Base-by-base conservation (phyloP, 2,113 vertebrate species). In the Salvelinus namaycush region DNA sequence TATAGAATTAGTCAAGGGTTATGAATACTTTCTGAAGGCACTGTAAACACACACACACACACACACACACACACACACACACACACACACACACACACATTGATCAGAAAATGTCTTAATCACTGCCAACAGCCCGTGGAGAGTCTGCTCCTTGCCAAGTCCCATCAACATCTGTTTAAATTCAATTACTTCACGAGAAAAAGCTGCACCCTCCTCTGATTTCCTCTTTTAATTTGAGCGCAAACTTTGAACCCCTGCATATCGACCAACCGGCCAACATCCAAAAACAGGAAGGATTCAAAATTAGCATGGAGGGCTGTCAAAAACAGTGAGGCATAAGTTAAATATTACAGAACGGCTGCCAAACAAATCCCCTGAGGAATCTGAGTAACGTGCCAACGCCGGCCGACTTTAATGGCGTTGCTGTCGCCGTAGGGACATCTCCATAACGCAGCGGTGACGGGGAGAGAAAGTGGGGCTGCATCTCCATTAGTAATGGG, bases 151-250 rank as follows among this genome's bases (percentile, higher is more conserved):
- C 24, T 54, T 80, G 79, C 81, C 81, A 81, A 72, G 64, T 24
- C 68, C 74, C 70, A 68, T 79, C 79, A 79, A 82, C 81, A 76
- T 83, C 84, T 78, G 80, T 49, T 68, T 67, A 74, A 80, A 74
- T 72, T 49, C 68, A 80, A 82, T 68, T 68, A 44, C 77, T 75
- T 78, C 64, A 72, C 69, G 31, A 16, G 2, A 48, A 68, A 59
- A 6, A 68, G 3, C 49, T 54, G 51, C 60, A 78, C 39, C 65
- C 66, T 68, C 24, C 72, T 70, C 75, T 78, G 24, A 72, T 76
- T 72, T 77, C 39, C 22, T 66, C 16, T 54, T 70, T 74, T 72
- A 64, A 68, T 73, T 72, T 12, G 71, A 72, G 71, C 27, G 18
- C 62, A 77, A 77, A 78, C 75, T 78, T 26, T 80, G 83, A 82